phyloP scores from a whole-genome alignment of 2,888 invertebrate genomes.

The Lissonota sp. region DNA sequence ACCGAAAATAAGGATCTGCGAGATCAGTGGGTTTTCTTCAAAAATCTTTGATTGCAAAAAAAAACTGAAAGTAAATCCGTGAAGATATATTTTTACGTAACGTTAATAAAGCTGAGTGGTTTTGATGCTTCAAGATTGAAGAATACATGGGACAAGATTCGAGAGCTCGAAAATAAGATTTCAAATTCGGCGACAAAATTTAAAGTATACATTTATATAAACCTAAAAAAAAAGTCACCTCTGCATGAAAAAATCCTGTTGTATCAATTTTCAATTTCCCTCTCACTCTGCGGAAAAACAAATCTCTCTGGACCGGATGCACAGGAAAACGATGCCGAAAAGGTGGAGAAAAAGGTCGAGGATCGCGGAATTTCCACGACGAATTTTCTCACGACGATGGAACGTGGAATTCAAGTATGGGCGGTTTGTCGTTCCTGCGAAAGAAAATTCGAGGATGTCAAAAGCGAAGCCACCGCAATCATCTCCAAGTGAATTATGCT shows the following conservation, averaged over 20 bases:
- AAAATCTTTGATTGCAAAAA: not conserved
- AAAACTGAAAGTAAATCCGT: not conserved
- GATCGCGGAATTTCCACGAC: constrained; percentile 61
- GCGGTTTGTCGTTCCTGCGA: constrained; percentile 73
- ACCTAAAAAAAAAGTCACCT: not conserved
- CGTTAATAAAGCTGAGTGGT: too few species aligned
- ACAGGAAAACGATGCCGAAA: constrained; percentile 52
- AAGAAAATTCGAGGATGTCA: constrained; percentile 68
- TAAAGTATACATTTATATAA: not conserved
- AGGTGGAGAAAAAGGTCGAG: constrained; percentile 1
- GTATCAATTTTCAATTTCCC: constrained; percentile 18
- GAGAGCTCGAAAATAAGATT: constrained; percentile 53
- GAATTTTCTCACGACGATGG: constrained; percentile 50
- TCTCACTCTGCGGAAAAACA: not conserved
- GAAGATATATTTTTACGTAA: not conserved
- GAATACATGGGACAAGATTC: constrained; percentile 47
- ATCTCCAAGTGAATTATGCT: constrained; percentile 73
- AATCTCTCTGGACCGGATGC: constrained; percentile 4
- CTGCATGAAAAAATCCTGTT: constrained; percentile 6
- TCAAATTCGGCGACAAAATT: constrained; percentile 5
- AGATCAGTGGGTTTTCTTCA: constrained; percentile 71
- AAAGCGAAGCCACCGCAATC: constrained; percentile 69
- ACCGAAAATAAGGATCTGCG: constrained; percentile 73
- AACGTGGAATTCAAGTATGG: constrained; percentile 69
- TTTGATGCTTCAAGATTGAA: constrained; percentile 56